Evolutionary conservation across 2,797 vertebrate species (phyloP).

Genomic region (Caiman crocodilus): DNA sequence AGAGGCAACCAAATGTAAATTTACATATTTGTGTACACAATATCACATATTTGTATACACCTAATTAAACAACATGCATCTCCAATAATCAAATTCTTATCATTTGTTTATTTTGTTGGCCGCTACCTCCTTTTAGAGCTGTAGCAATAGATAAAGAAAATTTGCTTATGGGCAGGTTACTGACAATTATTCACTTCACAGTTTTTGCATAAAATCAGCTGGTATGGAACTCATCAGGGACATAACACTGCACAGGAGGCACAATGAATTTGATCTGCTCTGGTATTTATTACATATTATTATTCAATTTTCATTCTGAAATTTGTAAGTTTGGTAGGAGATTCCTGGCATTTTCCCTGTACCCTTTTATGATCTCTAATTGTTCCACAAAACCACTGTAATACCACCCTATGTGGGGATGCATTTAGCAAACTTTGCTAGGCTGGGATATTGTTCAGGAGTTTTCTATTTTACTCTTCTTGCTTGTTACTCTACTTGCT

Average conservation of each 20-base stretch:
- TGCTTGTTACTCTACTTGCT: no score
- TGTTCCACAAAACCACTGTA: no score
- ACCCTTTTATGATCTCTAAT: neutral
- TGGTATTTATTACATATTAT: neutral
- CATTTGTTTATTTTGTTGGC: neutral
- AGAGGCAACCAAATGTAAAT: neutral
- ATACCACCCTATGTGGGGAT: no score
- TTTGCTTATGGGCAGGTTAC: neutral
- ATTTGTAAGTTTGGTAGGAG: neutral
- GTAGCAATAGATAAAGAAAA: neutral
- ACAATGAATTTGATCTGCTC: neutral
- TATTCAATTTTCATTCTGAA: neutral
- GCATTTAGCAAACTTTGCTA: no score
- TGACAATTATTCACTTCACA: neutral
- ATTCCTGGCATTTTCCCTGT: neutral
- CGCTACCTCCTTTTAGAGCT: neutral
- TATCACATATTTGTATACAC: neutral
- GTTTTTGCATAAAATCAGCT: neutral
- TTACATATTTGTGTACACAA: neutral
- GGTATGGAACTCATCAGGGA: neutral
- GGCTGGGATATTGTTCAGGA: no score
- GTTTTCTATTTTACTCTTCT: no score
- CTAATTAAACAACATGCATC: neutral
- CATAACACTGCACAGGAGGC: neutral
- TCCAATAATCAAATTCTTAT: neutral